Evolutionary conservation across 1,140 invertebrate genomes (phyloP), one percentile per base, ranked within the genome.

Genomic region (Rhagoletis zephyria): DNA sequence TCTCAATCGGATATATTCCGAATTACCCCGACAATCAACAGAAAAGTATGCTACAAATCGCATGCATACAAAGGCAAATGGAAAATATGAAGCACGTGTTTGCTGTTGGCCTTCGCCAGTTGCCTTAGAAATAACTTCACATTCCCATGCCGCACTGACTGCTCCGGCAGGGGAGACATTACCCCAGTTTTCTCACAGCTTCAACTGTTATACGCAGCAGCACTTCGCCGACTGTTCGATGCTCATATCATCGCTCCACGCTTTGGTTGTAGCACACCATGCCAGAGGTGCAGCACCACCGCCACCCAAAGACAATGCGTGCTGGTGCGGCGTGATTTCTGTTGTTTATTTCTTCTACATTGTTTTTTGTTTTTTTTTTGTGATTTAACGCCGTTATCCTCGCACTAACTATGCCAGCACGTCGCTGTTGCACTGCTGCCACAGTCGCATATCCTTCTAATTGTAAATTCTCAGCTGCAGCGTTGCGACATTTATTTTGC

Each of bases 51-150:
- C 61, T 63, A 14, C 61, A 63, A 14, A 12, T 14, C 16, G n/a
- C 61, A n/a, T 14, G 14, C 42, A 16, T 2, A 51, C 12, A 6
- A n/a, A 51, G 30, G 9, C 45, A 48, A 74, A 12, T 16, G 6
- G 42, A 74, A 30, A 67, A 74, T 74, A 74, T 48, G 45, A 30
- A 56, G 42, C 74, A 81, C 74, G 74, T 81, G 74, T 56, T 81
- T 12, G 74, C 74, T 56, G 64, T 40, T 10, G n/a, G n/a, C 64
- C 30, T 5, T 51, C 48, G 7, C 61, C 61, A 63, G 12, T 63
- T 63, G 48, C n/a, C 48, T 9, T 19, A 14, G 5, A 81, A 81
- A 81, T 51, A 56, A 10, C n/a, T 51, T 1, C n/a, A 81, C 45
- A 81, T 51, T 56, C 9, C 4, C 67, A 10, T 19, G 56, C 51